These are phyloP conservation scores for Pygmarrhopalites habei DNA, from an alignment of 1,140 invertebrate genomes.

Conservation along the genomic window DNA sequence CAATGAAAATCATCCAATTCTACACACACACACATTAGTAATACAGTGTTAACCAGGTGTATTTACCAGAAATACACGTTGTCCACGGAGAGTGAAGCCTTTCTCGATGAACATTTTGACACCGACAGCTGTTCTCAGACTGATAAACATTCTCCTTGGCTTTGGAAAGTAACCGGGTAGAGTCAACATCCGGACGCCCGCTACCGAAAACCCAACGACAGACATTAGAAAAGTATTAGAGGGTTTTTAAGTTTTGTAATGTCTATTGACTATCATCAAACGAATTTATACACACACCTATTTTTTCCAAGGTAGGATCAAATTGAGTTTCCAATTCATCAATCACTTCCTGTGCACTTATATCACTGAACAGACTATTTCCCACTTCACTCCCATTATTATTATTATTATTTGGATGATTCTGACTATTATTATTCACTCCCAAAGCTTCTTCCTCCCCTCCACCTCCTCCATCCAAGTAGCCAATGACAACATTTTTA, in stretches of 20 bases:
- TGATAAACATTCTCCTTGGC: constrained; percentile 20
- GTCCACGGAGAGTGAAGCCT: constrained; percentile 1
- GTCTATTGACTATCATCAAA: too few species aligned
- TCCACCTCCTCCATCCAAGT: constrained; percentile 12
- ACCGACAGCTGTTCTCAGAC: constrained; percentile 11
- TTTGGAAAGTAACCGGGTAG: not conserved
- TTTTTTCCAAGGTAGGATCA: constrained; percentile 40
- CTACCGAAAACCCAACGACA: too few species aligned
- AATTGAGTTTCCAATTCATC: constrained; percentile 44
- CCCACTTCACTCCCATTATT: constrained; percentile 8
- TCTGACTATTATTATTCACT: too few species aligned
- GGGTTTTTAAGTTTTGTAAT: too few species aligned
- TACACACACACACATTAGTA: too few species aligned
- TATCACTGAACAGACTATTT: constrained; percentile 16
- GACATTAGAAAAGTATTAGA: too few species aligned
- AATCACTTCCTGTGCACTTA: constrained; percentile 43
- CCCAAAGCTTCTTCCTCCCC: too few species aligned
- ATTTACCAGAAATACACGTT: not conserved
- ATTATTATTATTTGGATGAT: too few species aligned
- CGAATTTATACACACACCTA: too few species aligned
- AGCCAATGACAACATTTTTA: constrained; percentile 33
- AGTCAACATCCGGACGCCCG: constrained; percentile 10
- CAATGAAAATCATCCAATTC: too few species aligned
- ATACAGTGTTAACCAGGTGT: too few species aligned
- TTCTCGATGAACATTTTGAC: constrained; percentile 37